A percentile compares a stretch with the other conserved stretches of the same genome.
Evolutionary conservation across 2,113 vertebrate species (phyloP).

Genomic region (Scomber colias): DNA sequence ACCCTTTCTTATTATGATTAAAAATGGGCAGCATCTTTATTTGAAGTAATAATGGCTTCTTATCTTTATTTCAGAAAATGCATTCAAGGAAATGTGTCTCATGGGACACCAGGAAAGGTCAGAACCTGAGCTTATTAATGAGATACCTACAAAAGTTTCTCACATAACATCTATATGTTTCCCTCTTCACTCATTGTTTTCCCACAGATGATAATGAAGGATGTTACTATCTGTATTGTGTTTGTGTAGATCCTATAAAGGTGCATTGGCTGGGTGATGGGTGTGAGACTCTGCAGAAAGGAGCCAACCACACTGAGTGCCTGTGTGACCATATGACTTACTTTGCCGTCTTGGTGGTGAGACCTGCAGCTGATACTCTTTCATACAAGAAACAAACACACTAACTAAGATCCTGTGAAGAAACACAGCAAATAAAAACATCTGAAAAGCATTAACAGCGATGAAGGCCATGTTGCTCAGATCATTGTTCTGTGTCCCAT

Average conservation of each 20-base stretch:
- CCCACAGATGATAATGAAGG: neutral
- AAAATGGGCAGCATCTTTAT: neutral
- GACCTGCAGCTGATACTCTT: conserved; percentile 8
- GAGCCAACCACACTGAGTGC: conserved; percentile 72
- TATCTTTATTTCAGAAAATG: conserved; percentile 61
- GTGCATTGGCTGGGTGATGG: conserved; percentile 76
- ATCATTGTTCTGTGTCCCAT: conserved; percentile 6
- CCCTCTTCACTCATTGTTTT: no score
- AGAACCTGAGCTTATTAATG: neutral
- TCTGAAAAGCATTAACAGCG: neutral
- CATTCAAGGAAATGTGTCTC: conserved; percentile 78
- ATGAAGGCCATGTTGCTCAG: neutral
- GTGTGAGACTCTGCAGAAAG: conserved; percentile 61
- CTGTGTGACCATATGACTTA: conserved; percentile 84
- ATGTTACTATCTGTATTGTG: neutral
- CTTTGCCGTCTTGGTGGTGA: conserved; percentile 85
- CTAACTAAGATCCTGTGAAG: neutral
- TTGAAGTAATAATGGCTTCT: neutral
- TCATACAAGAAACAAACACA: neutral
- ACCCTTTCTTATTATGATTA: neutral
- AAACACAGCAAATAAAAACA: neutral
- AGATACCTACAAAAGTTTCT: no score
- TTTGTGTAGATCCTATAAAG: conserved; percentile 69
- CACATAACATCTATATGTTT: no score
- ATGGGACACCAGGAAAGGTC: conserved; percentile 83